Evolutionary conservation across 1,140 invertebrate genomes (phyloP).

Genomic region (Magallana gigas): DNA sequence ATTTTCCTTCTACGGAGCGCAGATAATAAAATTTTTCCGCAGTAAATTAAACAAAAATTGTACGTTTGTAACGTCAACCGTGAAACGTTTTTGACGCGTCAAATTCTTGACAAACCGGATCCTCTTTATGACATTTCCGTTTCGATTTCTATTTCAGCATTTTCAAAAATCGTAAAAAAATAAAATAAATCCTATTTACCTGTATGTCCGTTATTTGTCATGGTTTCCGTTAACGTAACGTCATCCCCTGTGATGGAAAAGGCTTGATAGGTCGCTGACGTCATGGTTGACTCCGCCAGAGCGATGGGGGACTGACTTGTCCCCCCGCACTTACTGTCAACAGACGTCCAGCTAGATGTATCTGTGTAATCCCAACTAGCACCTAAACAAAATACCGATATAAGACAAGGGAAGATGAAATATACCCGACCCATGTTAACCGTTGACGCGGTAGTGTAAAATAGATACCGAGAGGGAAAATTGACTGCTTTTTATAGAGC

Average conservation of each 20-base stretch:
- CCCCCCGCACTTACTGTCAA: slow-evolving; percentile 19
- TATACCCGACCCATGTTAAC: not conserved
- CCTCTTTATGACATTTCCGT: too few species aligned
- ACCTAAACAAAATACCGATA: not conserved
- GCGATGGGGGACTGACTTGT: slow-evolving; percentile 39
- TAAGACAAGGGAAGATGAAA: not conserved
- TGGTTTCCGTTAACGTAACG: not conserved
- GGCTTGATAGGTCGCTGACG: not conserved
- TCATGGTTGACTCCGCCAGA: slow-evolving; percentile 15
- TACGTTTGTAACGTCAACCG: too few species aligned
- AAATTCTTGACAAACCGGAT: too few species aligned
- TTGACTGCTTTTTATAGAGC: too few species aligned
- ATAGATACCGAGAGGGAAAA: too few species aligned
- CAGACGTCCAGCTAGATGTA: not conserved
- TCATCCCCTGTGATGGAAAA: not conserved
- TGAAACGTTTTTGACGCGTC: too few species aligned
- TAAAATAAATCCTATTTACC: slow-evolving; percentile 24
- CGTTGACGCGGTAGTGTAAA: not conserved
- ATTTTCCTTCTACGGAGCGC: too few species aligned
- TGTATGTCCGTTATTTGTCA: slow-evolving; percentile 34
- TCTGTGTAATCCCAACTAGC: not conserved
- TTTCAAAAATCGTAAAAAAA: too few species aligned
- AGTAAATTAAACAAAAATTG: too few species aligned
- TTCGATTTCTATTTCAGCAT: too few species aligned
- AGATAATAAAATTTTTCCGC: too few species aligned